Conservation (phyloP, 1,140 invertebrate genomes). For the Aphis craccivora region DNA sequence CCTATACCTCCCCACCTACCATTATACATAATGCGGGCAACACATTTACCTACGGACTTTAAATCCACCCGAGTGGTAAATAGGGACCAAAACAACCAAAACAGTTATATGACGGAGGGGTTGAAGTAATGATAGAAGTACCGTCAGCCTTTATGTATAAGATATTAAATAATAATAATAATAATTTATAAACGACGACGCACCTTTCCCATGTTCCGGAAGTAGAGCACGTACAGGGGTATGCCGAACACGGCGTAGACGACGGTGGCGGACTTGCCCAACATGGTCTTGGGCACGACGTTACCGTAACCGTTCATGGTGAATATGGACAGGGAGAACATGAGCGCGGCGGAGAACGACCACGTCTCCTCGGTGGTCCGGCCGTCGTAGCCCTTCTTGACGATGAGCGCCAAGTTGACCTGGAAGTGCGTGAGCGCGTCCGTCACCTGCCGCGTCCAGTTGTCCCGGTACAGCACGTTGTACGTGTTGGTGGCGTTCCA, state of each 20-base stretch:
- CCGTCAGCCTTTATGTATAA: no score
- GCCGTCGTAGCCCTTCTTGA: slow-evolving; percentile 82
- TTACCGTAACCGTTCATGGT: slow-evolving; percentile 97
- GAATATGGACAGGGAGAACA: slow-evolving; percentile 87
- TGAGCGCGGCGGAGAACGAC: slow-evolving; percentile 84
- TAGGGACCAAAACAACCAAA: not conserved
- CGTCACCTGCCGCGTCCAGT: slow-evolving; percentile 75
- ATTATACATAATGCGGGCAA: not conserved
- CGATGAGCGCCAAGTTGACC: slow-evolving; percentile 72
- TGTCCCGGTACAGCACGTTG: slow-evolving; percentile 79
- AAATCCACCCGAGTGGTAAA: not conserved
- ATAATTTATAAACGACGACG: not conserved
- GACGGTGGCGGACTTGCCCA: slow-evolving; percentile 91
- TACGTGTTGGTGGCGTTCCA: slow-evolving; percentile 77
- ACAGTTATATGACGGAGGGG: not conserved
- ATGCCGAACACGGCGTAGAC: slow-evolving; percentile 95
- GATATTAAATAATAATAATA: not conserved
- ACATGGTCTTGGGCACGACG: slow-evolving; percentile 86
- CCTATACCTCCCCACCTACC: not conserved
- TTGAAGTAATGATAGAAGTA: not conserved
- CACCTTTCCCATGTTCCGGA: slow-evolving; percentile 86
- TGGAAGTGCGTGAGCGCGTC: slow-evolving; percentile 75
- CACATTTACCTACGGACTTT: not conserved
- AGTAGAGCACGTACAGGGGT: slow-evolving; percentile 88
- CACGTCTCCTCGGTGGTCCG: slow-evolving; percentile 75